phyloP scores from a whole-genome alignment of 2,113 vertebrate genomes.

The Centrocercus urophasianus region DNA sequence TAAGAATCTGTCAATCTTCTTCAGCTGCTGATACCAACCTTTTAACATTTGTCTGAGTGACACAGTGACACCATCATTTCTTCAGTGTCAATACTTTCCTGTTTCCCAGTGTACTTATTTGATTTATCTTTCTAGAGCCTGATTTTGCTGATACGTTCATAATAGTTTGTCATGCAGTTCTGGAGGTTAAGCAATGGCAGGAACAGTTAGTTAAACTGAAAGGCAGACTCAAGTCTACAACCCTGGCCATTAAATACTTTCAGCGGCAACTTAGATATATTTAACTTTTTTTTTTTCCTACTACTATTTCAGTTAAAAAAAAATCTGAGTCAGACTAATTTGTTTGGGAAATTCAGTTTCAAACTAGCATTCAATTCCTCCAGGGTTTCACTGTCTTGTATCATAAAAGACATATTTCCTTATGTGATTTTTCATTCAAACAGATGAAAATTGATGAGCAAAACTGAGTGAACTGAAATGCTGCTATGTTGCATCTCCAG shows the following conservation, averaged over 20 bases:
- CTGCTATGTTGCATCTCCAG: neutral
- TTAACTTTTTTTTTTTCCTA: neutral
- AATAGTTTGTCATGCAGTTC: neutral
- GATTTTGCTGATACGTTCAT: neutral
- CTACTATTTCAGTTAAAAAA: neutral
- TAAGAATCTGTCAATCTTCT: neutral
- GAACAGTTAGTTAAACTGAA: neutral
- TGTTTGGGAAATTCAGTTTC: neutral
- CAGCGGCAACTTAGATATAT: neutral
- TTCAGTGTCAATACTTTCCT: neutral
- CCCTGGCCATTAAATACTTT: neutral
- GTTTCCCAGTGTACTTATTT: neutral
- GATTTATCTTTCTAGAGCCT: neutral
- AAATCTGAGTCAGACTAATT: neutral
- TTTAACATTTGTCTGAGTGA: neutral
- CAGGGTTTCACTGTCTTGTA: neutral
- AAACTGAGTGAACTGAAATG: neutral
- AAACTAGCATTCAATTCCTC: neutral
- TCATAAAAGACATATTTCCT: neutral
- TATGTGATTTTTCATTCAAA: neutral
- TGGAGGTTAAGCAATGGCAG: neutral
- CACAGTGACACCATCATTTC: neutral
- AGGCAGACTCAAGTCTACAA: neutral
- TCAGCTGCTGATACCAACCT: neutral
- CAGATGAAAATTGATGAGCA: neutral